Evolutionary conservation across 2,888 invertebrate species (phyloP).

Genomic region (Heliconius ismenius): DNA sequence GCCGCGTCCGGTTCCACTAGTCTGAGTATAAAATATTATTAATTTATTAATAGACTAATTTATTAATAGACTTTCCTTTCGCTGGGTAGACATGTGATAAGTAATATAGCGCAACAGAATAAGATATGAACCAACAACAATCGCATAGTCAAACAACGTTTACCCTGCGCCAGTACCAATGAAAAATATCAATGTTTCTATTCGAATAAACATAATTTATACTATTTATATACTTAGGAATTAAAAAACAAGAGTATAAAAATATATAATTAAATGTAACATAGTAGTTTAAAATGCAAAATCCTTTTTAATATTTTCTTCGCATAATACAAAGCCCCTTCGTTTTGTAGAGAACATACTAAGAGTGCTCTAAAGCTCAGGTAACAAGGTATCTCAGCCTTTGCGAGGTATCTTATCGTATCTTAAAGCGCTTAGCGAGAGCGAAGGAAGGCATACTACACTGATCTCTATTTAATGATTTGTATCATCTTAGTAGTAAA

Average conservation of each 20-base stretch:
- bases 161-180: neutral
- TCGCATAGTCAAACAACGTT: neutral
- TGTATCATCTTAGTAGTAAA: too few species aligned
- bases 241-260: neutral
- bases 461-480: neutral
- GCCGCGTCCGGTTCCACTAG: too few species aligned
- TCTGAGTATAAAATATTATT: too few species aligned
- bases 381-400: slow-evolving; percentile 1
- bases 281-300: neutral
- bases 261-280: neutral
- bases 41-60: too few species aligned
- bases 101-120: neutral
- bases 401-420: neutral
- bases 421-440: neutral
- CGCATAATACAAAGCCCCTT: neutral
- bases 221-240: neutral
- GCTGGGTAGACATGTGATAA: neutral
- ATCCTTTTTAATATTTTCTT: neutral
- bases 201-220: neutral
- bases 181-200: neutral
- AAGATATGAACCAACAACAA: neutral
- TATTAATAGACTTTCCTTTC: too few species aligned
- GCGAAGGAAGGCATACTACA: neutral
- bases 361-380: slow-evolving; percentile 6
- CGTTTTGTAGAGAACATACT: slow-evolving; percentile 1